These are phyloP conservation scores for Collichthys lucidus DNA, from an alignment of 2,113 vertebrate species.

Conservation along the genomic window DNA sequence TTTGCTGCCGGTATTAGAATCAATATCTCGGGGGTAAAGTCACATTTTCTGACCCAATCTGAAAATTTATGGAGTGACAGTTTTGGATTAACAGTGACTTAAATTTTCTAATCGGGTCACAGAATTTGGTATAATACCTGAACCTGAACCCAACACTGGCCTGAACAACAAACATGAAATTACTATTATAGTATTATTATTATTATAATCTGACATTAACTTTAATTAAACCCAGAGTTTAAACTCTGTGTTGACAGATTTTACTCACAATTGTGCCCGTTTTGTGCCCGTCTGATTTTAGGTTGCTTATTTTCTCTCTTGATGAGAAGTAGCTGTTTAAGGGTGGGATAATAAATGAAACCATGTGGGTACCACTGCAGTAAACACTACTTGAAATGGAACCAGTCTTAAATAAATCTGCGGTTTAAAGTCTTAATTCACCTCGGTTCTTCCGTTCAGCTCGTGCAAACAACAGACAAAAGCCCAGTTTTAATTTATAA, in stretches of 20 bases:
- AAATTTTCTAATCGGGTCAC: not conserved
- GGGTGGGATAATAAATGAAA: not conserved
- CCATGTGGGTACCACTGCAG: not conserved
- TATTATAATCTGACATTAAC: not conserved
- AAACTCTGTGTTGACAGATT: not conserved
- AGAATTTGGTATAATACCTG: not conserved
- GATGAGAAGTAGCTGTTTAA: not conserved
- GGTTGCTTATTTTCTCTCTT: not conserved
- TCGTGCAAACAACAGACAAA: constrained; percentile 5
- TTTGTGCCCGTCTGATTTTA: not conserved
- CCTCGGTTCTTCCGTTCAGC: not conserved
- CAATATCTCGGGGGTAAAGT: not conserved
- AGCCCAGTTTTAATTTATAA: constrained; percentile 76
- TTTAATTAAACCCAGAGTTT: not conserved
- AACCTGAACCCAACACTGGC: not conserved
- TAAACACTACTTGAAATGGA: not conserved
- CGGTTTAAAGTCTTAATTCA: not conserved
- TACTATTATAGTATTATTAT: not conserved
- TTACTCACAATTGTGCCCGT: not conserved
- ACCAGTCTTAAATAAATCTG: too few relatives aligned
- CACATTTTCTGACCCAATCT: not conserved
- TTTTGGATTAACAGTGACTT: not conserved
- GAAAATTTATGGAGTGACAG: too few relatives aligned
- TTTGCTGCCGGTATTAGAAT: not conserved
- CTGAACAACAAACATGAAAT: not conserved